Evolutionary conservation across 2,797 vertebrate species (phyloP), one percentile per base, ranked within the genome.

Genomic region (Brotula barbata): DNA sequence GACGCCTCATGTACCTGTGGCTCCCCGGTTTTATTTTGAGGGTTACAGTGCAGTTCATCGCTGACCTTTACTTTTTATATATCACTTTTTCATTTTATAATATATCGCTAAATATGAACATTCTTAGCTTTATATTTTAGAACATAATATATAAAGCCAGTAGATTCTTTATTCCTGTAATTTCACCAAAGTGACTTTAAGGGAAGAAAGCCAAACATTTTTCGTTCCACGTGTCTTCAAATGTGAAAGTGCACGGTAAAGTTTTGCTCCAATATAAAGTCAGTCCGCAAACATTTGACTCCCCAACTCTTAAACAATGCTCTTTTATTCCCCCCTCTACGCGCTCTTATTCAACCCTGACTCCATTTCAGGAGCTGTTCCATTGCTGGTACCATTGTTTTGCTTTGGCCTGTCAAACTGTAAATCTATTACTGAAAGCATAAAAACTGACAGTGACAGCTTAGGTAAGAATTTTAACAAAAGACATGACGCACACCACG

Each of bases 331-430:
- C 46, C 49, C 41, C 46, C 49, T 25, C 14, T 16, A 25, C 49
- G 53, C 6, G 0, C 23, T 31, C 25, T 37, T 58, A 39, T 64
- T 70, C 33, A 48, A 58, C 58, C 71, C 46, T 50, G 10, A 45
- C 63, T 73, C 39, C 47, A 41, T 69, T 60, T 50, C 34, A 43
- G n/a, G 25, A 21, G 55, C 46, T 3, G n/a, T 43, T 25, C 3
- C 52, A 47, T 71, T 13, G 59, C 65, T 77, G 60, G 5, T 64
- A 69, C 50, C 13, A 11, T 34, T 52, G 71, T 73, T 68, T 56
- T 52, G 20, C 67, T 25, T 13, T 50, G 15, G 49, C 34, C 4
- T 1, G 58, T 49, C 54, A 14, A 52, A 45, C 52, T 44, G 33
- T 34, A 6, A 58, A 55, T 2, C 1, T 57, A 58, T 42, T 39